Base-by-base conservation (phyloP, 2,113 vertebrate species). In the Promerops cafer region DNA sequence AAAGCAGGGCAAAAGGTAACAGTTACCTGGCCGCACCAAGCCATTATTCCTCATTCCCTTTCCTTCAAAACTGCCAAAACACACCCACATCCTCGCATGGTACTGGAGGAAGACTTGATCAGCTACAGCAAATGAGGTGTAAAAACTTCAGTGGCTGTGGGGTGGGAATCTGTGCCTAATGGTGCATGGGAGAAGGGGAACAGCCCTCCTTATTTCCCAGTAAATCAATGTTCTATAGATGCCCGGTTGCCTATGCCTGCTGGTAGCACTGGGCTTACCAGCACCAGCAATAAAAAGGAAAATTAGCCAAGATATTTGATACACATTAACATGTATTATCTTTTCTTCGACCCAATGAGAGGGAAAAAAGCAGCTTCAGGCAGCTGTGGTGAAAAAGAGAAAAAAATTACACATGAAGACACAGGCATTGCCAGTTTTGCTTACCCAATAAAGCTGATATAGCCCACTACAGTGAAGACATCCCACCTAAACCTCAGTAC, bases 291-390 rank as follows among this genome's bases (percentile, higher is more conserved):
- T 13, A 84, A 42, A 75, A 78, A 63, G 20, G 33, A 61, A 70
- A 77, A 44, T 31, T 40, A 45, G 13, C 35, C 33, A 42, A 54
- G 7, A 6, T 26, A 45, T 47, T 50, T 60, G 18, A 75, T 10
- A 27, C 5, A 21, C 5, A 20, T 63, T 45, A 75, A 75, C 16
- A 66, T 0, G 0, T 6, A 65, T 30, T 8, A n/a, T 49, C 12
- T 85, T 52, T 72, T 83, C 40, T 64, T 18, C 27, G 30, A 49
- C 13, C 10, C 27, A 49, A 4, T 13, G 53, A 63, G 37, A 60
- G 3, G 11, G 21, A 22, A 35, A 66, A 24, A 63, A 54, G 11
- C 37, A 93, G 47, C 66, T 82, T 81, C 59, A 70, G 70, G 21
- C 23, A 82, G 35, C 26, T 71, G 21, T 39, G 26, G n/a, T 39